Percentiles rank a stretch among this genome's conserved stretches.
phyloP scores from a whole-genome alignment of 2,888 invertebrate genomes.

The Euplexia lucipara region DNA sequence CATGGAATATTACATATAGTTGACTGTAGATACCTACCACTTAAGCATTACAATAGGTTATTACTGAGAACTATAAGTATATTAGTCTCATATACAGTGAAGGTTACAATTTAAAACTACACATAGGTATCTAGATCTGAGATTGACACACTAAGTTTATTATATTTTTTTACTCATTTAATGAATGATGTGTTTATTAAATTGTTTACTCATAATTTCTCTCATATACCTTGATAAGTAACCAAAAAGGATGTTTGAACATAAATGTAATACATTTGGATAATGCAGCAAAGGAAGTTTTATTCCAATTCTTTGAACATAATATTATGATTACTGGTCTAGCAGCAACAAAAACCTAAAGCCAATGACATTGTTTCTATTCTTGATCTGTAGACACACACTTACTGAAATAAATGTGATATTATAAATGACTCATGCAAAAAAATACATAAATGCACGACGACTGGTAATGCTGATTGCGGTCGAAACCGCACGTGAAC shows the following conservation, averaged over 20 bases:
- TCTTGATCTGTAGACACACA: conserved; percentile 16
- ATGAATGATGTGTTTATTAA: conserved; percentile 26
- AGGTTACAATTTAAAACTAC: conserved; percentile 9
- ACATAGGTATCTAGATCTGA: neutral
- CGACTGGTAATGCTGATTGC: conserved; percentile 3
- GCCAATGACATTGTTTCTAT: neutral
- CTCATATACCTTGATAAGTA: neutral
- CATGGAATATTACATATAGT: conserved; percentile 55
- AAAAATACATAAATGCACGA: conserved; percentile 5
- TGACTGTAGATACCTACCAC: conserved; percentile 17
- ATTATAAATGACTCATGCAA: conserved; percentile 23
- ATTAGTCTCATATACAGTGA: conserved; percentile 62
- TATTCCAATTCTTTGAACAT: neutral
- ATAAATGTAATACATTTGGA: neutral
- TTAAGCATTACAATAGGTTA: conserved; percentile 68
- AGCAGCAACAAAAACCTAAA: neutral
- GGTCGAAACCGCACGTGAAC: conserved; percentile 11
- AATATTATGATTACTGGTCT: neutral
- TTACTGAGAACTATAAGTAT: conserved; percentile 70
- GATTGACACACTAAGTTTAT: neutral
- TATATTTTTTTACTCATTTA: neutral
- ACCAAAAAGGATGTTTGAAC: too few relatives aligned
- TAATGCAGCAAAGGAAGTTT: neutral
- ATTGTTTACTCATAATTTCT: conserved; percentile 7
- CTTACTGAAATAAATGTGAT: conserved; percentile 16